phyloP scores from a whole-genome alignment of 2,888 invertebrate genomes.

The Ectemnius cavifrons region DNA sequence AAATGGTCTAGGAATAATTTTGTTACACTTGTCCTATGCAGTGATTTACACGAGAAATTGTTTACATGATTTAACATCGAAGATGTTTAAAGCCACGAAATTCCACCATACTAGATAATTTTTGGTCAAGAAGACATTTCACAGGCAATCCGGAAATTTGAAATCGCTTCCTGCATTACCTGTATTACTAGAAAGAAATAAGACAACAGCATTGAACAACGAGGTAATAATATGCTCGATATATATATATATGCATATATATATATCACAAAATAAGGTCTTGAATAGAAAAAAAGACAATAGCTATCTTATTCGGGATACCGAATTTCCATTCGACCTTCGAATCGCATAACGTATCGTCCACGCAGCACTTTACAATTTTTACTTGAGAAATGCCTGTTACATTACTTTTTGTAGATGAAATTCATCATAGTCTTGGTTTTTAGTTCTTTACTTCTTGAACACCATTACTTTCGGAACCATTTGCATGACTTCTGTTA shows the following conservation, averaged over 20 bases:
- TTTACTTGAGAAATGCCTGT: too few species aligned
- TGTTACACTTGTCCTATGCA: background rate
- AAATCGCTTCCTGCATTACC: too few species aligned
- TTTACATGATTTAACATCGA: too few species aligned
- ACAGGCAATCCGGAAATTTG: too few species aligned
- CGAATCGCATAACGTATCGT: constrained; percentile 37
- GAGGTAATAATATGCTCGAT: constrained; percentile 28
- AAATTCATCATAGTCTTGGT: constrained; percentile 36
- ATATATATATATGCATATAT: constrained; percentile 12
- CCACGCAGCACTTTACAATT: too few species aligned
- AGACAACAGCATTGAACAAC: constrained; percentile 23
- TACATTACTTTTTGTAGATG: constrained; percentile 36
- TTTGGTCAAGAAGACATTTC: too few species aligned
- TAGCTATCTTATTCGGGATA: constrained; percentile 21
- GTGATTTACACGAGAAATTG: too few species aligned
- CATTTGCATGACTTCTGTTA: constrained; percentile 63
- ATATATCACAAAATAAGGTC: constrained; percentile 43
- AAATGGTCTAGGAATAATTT: background rate
- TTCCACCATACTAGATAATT: too few species aligned
- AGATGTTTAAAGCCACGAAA: too few species aligned
- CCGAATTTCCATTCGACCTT: constrained; percentile 27
- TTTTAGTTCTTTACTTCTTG: constrained; percentile 65
- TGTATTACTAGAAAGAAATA: constrained; percentile 26
- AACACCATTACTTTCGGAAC: constrained; percentile 68
- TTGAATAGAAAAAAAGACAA: constrained; percentile 39